Conservation (phyloP, 2,113 vertebrate species). For the Aegypius monachus region DNA sequence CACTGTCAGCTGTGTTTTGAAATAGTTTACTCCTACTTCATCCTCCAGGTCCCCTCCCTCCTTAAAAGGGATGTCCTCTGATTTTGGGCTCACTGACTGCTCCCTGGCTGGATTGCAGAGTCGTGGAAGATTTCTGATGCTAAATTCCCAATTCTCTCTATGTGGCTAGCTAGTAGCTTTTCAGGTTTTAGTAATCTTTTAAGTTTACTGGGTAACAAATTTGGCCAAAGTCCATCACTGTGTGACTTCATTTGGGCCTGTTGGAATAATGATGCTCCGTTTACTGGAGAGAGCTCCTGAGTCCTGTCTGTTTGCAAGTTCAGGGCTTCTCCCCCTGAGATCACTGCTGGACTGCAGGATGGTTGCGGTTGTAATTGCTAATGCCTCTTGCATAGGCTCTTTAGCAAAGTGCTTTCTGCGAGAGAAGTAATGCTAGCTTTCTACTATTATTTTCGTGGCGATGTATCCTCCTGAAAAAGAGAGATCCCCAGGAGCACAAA, state of each 20-base stretch:
- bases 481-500: neutral
- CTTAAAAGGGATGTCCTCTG: neutral
- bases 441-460: neutral
- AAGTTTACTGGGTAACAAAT: neutral
- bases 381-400: neutral
- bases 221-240: neutral
- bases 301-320: neutral
- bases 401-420: neutral
- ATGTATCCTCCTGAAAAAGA: neutral
- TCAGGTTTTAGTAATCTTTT: neutral
- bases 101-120: neutral
- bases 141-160: neutral
- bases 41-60: neutral
- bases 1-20: neutral
- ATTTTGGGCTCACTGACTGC: rapidly evolving
- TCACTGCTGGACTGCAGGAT: neutral
- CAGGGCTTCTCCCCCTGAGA: neutral
- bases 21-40: neutral
- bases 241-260: neutral
- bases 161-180: neutral
- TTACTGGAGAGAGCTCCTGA: neutral
- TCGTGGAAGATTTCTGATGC: neutral
- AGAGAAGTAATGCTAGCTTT: neutral
- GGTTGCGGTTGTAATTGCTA: neutral
- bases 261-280: rapidly evolving